Conservation (phyloP, 2,888 invertebrate species). For the Orthosia incerta region DNA sequence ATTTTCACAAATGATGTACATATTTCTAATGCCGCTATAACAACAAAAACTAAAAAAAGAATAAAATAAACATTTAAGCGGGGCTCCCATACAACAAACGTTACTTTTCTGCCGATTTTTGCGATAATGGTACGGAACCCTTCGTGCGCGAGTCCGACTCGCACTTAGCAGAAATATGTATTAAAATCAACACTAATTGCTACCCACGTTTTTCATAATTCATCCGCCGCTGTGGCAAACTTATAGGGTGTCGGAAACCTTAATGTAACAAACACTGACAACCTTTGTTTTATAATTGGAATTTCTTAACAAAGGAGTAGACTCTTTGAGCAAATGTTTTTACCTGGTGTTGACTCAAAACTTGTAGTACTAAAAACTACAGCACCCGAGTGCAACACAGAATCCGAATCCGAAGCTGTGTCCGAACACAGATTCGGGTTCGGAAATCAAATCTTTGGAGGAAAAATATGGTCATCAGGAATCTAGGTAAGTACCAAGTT, state of each 20-base stretch:
- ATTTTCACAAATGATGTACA: too few species aligned
- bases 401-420: too few species aligned
- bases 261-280: constrained; percentile 51
- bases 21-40: too few species aligned
- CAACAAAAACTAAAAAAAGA: too few species aligned
- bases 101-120: too few species aligned
- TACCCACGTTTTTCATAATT: not conserved
- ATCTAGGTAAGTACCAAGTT: not conserved
- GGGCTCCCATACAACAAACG: too few species aligned
- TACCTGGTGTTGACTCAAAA: not conserved
- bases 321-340: constrained; percentile 36
- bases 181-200: not conserved
- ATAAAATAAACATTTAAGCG: too few species aligned
- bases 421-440: not conserved
- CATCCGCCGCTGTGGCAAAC: constrained; percentile 6
- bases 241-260: constrained; percentile 56
- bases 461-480: not conserved
- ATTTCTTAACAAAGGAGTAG: constrained; percentile 38
- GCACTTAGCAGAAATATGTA: not conserved
- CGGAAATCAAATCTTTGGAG: not conserved
- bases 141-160: too few species aligned
- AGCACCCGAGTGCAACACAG: too few species aligned
- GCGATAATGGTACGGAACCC: too few species aligned
- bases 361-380: not conserved
- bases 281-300: constrained; percentile 51